Conservation (phyloP, 64 coral and sea anemone species). For the Astreopora myriophthalma region DNA sequence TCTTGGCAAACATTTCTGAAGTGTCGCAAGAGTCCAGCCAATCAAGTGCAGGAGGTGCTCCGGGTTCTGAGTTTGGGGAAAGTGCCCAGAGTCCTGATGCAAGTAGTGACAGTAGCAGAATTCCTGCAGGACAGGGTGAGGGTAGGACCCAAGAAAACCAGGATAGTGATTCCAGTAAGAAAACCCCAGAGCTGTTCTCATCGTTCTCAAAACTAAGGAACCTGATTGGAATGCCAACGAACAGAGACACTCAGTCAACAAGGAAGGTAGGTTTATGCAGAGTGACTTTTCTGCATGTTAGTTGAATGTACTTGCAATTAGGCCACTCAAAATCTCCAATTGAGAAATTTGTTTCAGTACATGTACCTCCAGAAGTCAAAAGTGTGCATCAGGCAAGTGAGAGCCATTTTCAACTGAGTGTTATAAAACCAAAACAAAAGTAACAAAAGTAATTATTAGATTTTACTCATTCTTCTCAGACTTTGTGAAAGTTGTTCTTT, state of each 20-base stretch:
- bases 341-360: no score
- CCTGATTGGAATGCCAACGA: slow-evolving; percentile 4
- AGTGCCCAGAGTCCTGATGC: slow-evolving; percentile 61
- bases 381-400: no score
- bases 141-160: neutral
- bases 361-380: no score
- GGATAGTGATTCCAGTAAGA: slow-evolving; percentile 29
- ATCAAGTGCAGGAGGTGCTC: slow-evolving; percentile 51
- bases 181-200: slow-evolving; percentile 71
- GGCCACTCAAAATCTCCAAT: no score
- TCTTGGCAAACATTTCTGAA: slow-evolving; percentile 5
- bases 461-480: no score
- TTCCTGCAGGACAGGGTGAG: slow-evolving; percentile 70
- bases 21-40: slow-evolving; percentile 72
- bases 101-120: slow-evolving; percentile 85
- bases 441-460: no score
- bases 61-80: slow-evolving; percentile 42
- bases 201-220: slow-evolving; percentile 68
- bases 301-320: no score
- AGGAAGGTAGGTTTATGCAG: slow-evolving; percentile 12
- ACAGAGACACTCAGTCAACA: neutral
- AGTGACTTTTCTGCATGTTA: no score
- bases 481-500: no score
- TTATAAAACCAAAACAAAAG: no score
- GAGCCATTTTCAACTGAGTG: no score